phyloP scores from a whole-genome alignment of 1,140 invertebrate genomes.

The Mactra quadrangularis region DNA sequence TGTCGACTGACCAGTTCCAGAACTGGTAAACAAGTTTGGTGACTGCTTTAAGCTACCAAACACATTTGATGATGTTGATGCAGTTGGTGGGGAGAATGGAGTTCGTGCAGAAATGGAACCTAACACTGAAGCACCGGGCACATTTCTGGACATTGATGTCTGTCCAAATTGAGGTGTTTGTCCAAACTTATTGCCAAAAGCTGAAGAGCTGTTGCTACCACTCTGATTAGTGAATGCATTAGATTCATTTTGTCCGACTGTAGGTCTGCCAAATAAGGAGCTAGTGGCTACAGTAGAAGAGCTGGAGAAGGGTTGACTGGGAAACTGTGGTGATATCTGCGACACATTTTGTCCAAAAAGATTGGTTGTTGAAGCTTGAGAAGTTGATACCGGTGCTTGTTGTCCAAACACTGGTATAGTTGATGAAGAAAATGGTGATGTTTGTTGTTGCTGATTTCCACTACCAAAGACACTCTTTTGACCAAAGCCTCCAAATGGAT shows the following conservation, averaged over 20 bases:
- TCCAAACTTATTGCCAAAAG: slow-evolving; percentile 6
- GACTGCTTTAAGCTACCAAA: not conserved
- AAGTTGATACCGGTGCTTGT: not conserved
- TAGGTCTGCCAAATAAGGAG: not conserved
- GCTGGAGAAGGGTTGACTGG: not conserved
- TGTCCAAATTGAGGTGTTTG: slow-evolving; percentile 18
- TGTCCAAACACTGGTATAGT: slow-evolving; percentile 20
- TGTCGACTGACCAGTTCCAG: not conserved
- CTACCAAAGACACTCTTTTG: slow-evolving; percentile 10
- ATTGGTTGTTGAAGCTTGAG: slow-evolving; percentile 13
- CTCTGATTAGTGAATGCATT: not conserved
- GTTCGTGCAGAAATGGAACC: not conserved
- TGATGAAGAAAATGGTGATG: not conserved
- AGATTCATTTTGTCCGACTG: not conserved
- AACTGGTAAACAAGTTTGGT: not conserved
- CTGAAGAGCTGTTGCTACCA: not conserved
- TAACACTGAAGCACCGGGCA: not conserved
- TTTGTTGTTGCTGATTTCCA: not conserved
- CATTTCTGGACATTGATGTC: not conserved
- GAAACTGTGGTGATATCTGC: not conserved
- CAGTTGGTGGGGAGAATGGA: not conserved
- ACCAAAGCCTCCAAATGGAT: not conserved
- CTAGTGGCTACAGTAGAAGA: not conserved
- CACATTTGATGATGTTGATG: not conserved
- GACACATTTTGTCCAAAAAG: slow-evolving; percentile 12